Percentiles rank a stretch among this genome's conserved stretches.
phyloP scores from a whole-genome alignment of 2,113 vertebrate species.

The Podilymbus podiceps region DNA sequence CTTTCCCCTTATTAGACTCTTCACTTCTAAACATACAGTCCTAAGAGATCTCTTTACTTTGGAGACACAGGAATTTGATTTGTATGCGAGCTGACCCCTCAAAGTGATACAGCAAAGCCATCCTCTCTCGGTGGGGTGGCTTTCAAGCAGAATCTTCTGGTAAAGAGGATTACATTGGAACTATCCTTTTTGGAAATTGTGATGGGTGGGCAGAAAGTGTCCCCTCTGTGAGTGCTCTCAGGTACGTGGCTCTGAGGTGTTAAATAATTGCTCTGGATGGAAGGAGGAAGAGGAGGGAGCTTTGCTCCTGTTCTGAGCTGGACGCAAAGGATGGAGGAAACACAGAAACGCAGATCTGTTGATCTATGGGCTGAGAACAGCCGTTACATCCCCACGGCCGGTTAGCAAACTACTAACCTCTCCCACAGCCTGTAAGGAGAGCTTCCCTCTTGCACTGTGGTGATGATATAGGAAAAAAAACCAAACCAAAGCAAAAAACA shows the following conservation, averaged over 20 bases:
- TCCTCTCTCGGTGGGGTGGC: not conserved
- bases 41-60: not conserved
- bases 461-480: not conserved
- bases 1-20: slow-evolving; percentile 45
- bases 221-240: not conserved
- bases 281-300: not conserved
- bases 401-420: not conserved
- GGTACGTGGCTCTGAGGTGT: not conserved
- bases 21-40: slow-evolving; percentile 4
- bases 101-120: rapidly evolving
- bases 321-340: not conserved
- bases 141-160: not conserved
- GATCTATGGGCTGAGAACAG: not conserved
- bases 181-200: not conserved
- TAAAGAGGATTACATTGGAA: not conserved
- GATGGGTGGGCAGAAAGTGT: not conserved
- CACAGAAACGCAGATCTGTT: not conserved
- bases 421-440: not conserved
- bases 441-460: not conserved
- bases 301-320: not conserved
- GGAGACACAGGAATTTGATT: not conserved
- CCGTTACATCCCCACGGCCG: not conserved
- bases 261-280: not conserved
- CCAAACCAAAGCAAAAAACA: no score
- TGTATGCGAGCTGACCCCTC: not conserved